phyloP scores from a whole-genome alignment of 2,888 invertebrate species.

The Hypomecis punctinalis region DNA sequence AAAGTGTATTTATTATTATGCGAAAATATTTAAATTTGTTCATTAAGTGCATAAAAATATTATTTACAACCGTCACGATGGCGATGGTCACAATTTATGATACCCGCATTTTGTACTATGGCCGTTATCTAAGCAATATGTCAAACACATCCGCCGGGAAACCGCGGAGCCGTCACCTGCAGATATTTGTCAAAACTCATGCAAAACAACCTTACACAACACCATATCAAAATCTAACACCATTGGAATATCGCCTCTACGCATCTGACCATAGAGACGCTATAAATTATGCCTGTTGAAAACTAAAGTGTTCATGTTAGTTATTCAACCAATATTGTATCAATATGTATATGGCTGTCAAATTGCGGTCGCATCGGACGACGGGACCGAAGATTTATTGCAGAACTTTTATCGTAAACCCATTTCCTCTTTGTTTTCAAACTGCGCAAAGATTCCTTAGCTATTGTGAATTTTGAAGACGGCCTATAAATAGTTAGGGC shows the following conservation, averaged over 20 bases:
- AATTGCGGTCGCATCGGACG: slow-evolving; percentile 65
- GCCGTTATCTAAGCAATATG: slow-evolving; percentile 80
- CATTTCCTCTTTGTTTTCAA: slow-evolving; percentile 50
- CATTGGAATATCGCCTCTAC: slow-evolving; percentile 51
- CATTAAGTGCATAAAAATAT: neutral
- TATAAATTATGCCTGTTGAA: slow-evolving; percentile 11
- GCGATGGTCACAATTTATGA: slow-evolving; percentile 59
- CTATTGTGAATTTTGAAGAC: slow-evolving; percentile 25
- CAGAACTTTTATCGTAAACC: slow-evolving; percentile 68
- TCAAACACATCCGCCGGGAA: slow-evolving; percentile 78
- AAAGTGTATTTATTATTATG: no score
- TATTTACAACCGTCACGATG: slow-evolving; percentile 5
- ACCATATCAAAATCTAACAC: slow-evolving; percentile 35
- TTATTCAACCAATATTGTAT: slow-evolving; percentile 64
- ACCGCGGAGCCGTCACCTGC: slow-evolving; percentile 79
- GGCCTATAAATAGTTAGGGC: slow-evolving; percentile 26
- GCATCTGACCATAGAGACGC: neutral
- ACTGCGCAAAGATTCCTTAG: slow-evolving; percentile 44
- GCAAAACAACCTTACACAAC: slow-evolving; percentile 55
- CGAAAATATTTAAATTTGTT: no score
- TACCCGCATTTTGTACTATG: slow-evolving; percentile 55
- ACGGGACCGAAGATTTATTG: slow-evolving; percentile 72
- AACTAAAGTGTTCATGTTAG: slow-evolving; percentile 22
- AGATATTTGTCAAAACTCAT: slow-evolving; percentile 82
- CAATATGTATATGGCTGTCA: slow-evolving; percentile 75